A percentile compares a stretch with the other conserved stretches of the same genome.
phyloP scores from a whole-genome alignment of 2,888 invertebrate genomes.

The Fragum fragum region DNA sequence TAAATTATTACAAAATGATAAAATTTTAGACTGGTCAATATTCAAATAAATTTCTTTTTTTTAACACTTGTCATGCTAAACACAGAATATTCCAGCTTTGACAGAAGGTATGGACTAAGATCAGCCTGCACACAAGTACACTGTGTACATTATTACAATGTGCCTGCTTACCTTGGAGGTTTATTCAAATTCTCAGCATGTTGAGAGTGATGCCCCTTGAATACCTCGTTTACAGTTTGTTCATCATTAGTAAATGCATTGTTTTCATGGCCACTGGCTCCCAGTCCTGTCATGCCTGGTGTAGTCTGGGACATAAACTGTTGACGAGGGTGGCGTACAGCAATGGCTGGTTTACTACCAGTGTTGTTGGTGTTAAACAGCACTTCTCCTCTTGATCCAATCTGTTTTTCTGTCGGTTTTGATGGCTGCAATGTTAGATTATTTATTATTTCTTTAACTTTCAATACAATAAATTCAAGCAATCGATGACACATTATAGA shows the following conservation, averaged over 20 bases:
- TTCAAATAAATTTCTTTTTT: no score
- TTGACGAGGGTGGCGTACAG: constrained; percentile 28
- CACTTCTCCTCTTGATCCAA: constrained; percentile 73
- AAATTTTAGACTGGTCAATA: no score
- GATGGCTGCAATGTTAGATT: constrained; percentile 71
- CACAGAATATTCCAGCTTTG: no score
- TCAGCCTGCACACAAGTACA: no score
- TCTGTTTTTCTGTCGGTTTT: constrained; percentile 72
- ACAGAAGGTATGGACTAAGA: no score
- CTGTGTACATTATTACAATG: no score
- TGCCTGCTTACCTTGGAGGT: constrained; percentile 38
- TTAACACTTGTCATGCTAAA: no score
- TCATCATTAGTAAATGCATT: constrained; percentile 45
- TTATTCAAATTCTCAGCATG: constrained; percentile 16
- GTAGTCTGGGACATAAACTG: constrained; percentile 27
- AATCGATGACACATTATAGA: no score
- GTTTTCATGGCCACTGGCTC: constrained; percentile 39
- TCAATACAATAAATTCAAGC: no score
- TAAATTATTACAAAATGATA: no score
- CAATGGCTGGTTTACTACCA: constrained; percentile 27
- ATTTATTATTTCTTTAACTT: no score
- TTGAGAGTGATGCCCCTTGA: constrained; percentile 37
- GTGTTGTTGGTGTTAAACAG: constrained; percentile 54
- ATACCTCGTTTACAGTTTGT: constrained; percentile 29
- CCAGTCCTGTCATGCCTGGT: constrained; percentile 35